Conservation (phyloP, 1,140 invertebrate genomes). For the Aricia agestis region DNA sequence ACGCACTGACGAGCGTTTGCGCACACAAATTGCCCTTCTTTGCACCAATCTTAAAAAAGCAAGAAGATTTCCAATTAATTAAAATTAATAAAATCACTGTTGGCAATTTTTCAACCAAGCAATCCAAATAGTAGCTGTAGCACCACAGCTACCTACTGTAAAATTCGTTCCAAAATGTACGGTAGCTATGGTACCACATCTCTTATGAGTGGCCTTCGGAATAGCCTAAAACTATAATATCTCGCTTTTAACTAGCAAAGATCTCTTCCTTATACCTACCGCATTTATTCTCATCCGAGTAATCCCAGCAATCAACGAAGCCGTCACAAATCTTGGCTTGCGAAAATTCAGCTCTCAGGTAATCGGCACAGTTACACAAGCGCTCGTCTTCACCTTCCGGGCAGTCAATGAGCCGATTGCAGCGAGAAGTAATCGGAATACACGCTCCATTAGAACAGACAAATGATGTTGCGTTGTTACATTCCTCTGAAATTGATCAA, state of each 20-base stretch:
- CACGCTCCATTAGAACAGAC: slow-evolving; percentile 82
- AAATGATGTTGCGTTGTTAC: slow-evolving; percentile 71
- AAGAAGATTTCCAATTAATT: not conserved
- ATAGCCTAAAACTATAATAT: no score
- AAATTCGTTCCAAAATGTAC: no score
- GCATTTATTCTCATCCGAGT: slow-evolving; percentile 86
- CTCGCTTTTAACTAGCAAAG: no score
- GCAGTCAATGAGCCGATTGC: slow-evolving; percentile 87
- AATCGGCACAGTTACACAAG: slow-evolving; percentile 86
- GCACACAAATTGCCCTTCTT: slow-evolving; percentile 84
- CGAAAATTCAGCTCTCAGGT: slow-evolving; percentile 81
- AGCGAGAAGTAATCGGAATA: slow-evolving; percentile 80
- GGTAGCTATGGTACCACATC: no score
- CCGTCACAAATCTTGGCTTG: slow-evolving; percentile 89
- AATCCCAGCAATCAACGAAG: slow-evolving; percentile 87
- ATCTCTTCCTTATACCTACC: slow-evolving; percentile 71
- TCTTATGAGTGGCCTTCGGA: no score
- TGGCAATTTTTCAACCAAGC: no score
- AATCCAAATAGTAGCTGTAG: no score
- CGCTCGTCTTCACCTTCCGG: slow-evolving; percentile 83
- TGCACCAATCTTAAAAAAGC: slow-evolving; percentile 82
- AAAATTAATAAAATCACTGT: no score
- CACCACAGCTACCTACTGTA: no score
- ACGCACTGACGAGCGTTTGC: slow-evolving; percentile 83
- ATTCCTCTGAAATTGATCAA: slow-evolving; percentile 57